Conservation (phyloP, 2,113 vertebrate species). For the Cervus canadensis region DNA sequence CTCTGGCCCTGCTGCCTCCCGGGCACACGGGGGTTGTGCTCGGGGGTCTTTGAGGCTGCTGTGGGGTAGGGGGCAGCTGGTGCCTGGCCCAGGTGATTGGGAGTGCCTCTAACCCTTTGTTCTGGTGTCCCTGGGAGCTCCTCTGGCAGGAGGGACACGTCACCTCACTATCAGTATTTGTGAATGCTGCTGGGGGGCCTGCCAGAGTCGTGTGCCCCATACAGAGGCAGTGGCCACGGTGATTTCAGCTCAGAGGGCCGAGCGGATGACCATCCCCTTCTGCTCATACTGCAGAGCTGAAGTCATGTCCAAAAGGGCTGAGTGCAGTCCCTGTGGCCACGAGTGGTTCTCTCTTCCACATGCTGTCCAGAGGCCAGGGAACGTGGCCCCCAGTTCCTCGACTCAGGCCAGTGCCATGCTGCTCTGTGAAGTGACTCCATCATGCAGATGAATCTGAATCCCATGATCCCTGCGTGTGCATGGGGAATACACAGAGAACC, state of each 20-base stretch:
- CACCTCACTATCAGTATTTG: accelerated
- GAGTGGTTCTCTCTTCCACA: accelerated
- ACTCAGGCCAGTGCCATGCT: accelerated
- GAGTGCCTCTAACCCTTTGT: too few relatives aligned
- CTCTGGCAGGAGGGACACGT: accelerated
- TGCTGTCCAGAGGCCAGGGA: accelerated
- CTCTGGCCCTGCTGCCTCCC: not conserved
- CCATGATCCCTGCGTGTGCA: accelerated
- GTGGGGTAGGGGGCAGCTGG: accelerated
- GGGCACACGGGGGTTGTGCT: not conserved
- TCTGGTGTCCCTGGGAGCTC: not conserved
- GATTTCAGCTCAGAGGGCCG: not conserved
- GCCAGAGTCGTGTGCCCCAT: not conserved
- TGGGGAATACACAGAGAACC: not conserved
- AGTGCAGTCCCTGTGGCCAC: accelerated
- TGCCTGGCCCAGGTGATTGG: not conserved
- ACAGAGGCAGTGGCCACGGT: accelerated
- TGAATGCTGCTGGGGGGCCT: too few relatives aligned
- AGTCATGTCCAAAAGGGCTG: too few relatives aligned
- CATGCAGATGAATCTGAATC: not conserved
- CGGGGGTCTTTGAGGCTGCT: accelerated
- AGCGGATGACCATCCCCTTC: not conserved
- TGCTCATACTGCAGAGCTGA: accelerated
- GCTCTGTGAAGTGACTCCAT: not conserved
- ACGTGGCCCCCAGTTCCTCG: accelerated